These are phyloP conservation scores for Chrysochloris asiatica DNA, from an alignment of 2,113 vertebrate species.

Conservation along the genomic window DNA sequence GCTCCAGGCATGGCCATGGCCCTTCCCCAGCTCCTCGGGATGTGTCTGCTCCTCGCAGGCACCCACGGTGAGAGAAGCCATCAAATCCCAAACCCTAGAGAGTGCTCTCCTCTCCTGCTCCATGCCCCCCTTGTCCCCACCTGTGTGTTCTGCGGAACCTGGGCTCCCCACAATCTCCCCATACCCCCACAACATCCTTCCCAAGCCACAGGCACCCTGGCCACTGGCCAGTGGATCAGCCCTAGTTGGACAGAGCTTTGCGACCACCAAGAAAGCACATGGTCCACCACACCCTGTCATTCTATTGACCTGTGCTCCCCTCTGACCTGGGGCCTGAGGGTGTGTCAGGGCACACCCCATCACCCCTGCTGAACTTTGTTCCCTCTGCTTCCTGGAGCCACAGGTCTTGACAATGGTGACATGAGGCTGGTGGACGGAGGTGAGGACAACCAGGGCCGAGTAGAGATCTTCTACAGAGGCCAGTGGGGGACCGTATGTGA, in stretches of 20 bases:
- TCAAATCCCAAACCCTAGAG: no score
- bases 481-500: constrained; percentile 90
- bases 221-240: not conserved
- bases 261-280: not conserved
- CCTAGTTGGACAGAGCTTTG: rapidly evolving
- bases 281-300: no score
- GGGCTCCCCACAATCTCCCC: not conserved
- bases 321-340: not conserved
- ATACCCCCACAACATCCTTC: not conserved
- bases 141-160: no score
- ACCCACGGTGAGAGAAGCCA: constrained; percentile 50
- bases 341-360: not conserved
- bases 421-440: constrained; percentile 60
- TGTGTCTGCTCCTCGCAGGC: constrained; percentile 36
- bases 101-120: no score
- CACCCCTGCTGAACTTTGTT: not conserved
- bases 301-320: no score
- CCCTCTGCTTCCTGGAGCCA: not conserved
- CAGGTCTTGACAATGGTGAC: constrained; percentile 78
- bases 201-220: no score
- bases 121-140: no score
- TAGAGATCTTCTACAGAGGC: constrained; percentile 87
- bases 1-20: not conserved
- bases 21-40: not conserved
- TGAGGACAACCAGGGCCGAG: constrained; percentile 80